Base-by-base conservation (phyloP, 2,888 invertebrate species). In the Maniola hyperantus region DNA sequence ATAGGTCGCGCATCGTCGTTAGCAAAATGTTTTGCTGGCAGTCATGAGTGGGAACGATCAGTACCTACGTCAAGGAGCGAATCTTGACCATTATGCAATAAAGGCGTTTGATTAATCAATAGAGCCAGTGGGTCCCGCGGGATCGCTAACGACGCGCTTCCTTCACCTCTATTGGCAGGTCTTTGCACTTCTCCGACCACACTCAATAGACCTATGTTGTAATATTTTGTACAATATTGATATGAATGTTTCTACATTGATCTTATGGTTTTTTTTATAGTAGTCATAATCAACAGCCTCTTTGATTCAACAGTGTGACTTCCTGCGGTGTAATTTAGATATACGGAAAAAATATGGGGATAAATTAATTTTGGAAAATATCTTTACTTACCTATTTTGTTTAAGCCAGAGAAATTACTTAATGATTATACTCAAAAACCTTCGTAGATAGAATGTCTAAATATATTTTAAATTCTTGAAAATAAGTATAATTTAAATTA, bases 61-160 rank as follows among this genome's bases (percentile, higher is more conserved):
- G 55, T 55, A 26, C 26, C 26, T 26, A 57, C 60, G 55, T 61
- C 50, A 59, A 67, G 64, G 67, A 67, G 53, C 53, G 42, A 62
- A 62, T 62, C 62, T 62, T 62, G 34, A 79, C 83, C 79, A 90
- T 90, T 89, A 89, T 87, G 87, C 82, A 89, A 91, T 91, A 89
- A 90, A 90, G 82, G 82, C 82, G 84, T 86, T 88, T 87, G 85
- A 89, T 89, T 88, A 87, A 89, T 90, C 89, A 90, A 91, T 91
- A 89, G 90, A 89, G 84, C 82, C 79, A 83, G 86, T 84, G 84
- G 86, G 84, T 82, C 83, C 86, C 82, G 81, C 77, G 80, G 81
- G 76, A 76, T 73, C 75, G 72, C 78, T 88, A 88, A 89, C 87
- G 79, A 86, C 79, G 73, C 72, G 83, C 81, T 85, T 89, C 89